Conservation (phyloP, 2,113 vertebrate species). For the Ctenomys sociabilis region DNA sequence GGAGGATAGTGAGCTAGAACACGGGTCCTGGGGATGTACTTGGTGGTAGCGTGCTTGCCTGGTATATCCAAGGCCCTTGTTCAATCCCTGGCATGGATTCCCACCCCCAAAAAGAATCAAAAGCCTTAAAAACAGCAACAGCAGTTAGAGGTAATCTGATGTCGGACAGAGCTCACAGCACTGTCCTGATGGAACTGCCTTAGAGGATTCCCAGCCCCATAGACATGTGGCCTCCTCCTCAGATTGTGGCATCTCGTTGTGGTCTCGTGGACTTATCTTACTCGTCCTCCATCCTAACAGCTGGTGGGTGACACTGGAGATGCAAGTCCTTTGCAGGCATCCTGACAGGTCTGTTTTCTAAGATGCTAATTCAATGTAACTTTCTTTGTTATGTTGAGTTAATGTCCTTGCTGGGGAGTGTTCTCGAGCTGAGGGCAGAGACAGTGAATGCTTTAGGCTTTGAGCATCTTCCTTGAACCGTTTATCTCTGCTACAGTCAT, state of each 20-base stretch:
- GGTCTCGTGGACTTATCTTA: background rate
- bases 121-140: background rate
- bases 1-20: background rate
- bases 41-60: background rate
- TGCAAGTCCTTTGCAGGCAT: background rate
- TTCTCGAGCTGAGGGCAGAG: background rate
- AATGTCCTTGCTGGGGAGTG: background rate
- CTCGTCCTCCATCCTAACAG: background rate
- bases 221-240: fast-evolving
- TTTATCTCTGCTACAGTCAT: background rate
- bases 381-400: background rate
- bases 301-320: background rate
- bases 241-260: background rate
- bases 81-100: background rate
- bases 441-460: background rate
- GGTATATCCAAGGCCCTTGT: background rate
- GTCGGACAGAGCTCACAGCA: background rate
- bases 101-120: background rate
- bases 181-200: background rate
- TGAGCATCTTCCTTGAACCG: background rate
- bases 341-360: background rate
- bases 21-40: background rate
- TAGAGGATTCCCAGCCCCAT: background rate
- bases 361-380: background rate
- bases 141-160: too few relatives aligned